These are phyloP conservation scores for Coilia nasus DNA, from an alignment of 2,797 vertebrate genomes.

Conservation along the genomic window DNA sequence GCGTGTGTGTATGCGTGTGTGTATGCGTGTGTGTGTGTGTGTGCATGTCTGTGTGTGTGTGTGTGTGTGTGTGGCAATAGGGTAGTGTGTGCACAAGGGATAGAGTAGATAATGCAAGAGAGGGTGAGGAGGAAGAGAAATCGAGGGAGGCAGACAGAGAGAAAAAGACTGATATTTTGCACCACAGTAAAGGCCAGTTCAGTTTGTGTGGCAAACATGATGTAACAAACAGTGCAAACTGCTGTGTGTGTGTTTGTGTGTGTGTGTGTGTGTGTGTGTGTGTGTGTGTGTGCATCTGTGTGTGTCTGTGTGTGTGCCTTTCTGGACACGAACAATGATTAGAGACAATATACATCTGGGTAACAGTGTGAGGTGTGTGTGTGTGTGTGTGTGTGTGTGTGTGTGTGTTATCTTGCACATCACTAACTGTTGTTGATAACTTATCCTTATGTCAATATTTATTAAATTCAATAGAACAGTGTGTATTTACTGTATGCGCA, in stretches of 20 bases:
- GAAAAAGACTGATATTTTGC: neutral
- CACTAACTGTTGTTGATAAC: constrained; percentile 20
- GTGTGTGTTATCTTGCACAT: neutral
- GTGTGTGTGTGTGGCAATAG: neutral
- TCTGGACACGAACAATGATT: neutral
- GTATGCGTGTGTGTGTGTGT: too few species aligned
- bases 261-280: neutral
- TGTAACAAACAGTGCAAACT: neutral
- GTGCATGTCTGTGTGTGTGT: too few species aligned
- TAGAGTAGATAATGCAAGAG: neutral
- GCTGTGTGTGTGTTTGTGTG: constrained; percentile 2
- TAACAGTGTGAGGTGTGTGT: constrained; percentile 7
- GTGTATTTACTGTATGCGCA: neutral
- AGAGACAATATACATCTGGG: neutral
- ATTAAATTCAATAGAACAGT: constrained; percentile 25
- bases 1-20: too few species aligned
- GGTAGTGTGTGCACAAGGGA: neutral
- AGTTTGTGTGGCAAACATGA: constrained; percentile 11
- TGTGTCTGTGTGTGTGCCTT: neutral
- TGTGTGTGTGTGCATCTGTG: neutral
- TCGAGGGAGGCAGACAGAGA: neutral
- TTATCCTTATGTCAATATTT: constrained; percentile 46
- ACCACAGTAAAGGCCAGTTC: neutral
- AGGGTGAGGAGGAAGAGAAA: too few species aligned
- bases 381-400: neutral